Percentiles rank a stretch among this genome's conserved stretches.
Conservation (phyloP, 2,797 vertebrate species). For the Buceros bicornis region DNA sequence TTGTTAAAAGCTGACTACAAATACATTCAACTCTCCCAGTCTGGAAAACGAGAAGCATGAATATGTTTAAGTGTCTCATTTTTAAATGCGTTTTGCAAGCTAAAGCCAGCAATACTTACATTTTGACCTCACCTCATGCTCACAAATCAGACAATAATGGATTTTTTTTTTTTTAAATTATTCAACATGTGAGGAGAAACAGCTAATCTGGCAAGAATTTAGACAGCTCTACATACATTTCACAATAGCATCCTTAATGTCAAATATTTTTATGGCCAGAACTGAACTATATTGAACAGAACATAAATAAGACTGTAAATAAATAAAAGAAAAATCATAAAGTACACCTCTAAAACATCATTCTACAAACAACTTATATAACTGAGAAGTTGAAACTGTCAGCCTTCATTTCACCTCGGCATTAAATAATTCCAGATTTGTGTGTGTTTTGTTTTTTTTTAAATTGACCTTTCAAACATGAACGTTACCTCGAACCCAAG, state of each 20-base stretch:
- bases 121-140: constrained; percentile 47
- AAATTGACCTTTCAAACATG: constrained; percentile 76
- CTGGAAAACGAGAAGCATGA: neutral
- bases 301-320: constrained; percentile 90
- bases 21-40: constrained; percentile 15
- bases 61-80: neutral
- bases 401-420: constrained; percentile 81
- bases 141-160: constrained; percentile 48
- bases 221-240: constrained; percentile 63
- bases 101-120: constrained; percentile 34
- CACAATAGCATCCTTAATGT: constrained; percentile 68
- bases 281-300: constrained; percentile 85
- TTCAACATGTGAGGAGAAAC: constrained; percentile 39
- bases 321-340: constrained; percentile 86
- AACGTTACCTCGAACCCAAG: constrained; percentile 37
- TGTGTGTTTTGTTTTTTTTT: constrained; percentile 50
- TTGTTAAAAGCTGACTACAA: constrained; percentile 71
- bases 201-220: constrained; percentile 46
- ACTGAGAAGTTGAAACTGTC: constrained; percentile 78
- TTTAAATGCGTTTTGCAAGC: constrained; percentile 68
- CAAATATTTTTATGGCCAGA: constrained; percentile 82
- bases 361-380: constrained; percentile 80
- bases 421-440: constrained; percentile 79
- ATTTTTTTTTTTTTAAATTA: constrained; percentile 35
- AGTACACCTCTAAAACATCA: constrained; percentile 79